Percentiles rank a stretch among this genome's conserved stretches.
These are phyloP conservation scores for Polymixis flavicincta DNA, from an alignment of 2,888 invertebrate genomes.

Conservation along the genomic window DNA sequence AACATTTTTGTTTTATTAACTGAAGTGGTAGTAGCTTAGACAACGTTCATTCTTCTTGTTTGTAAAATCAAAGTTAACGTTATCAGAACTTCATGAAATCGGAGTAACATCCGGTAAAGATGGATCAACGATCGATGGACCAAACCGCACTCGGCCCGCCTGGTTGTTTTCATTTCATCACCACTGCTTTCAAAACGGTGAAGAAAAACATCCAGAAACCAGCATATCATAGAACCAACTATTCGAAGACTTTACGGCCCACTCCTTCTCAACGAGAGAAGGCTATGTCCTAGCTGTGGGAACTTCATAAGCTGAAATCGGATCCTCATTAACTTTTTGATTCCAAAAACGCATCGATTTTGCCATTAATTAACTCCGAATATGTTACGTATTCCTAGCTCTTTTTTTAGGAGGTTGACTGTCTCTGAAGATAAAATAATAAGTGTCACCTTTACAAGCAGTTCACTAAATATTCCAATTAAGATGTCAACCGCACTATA, in stretches of 20 bases:
- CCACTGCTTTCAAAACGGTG: too few species aligned
- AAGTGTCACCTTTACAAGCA: not conserved
- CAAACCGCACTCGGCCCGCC: too few species aligned
- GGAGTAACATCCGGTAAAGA: not conserved
- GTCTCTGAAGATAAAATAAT: not conserved
- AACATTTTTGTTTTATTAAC: slow-evolving; percentile 9
- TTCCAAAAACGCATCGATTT: not conserved
- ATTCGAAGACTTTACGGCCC: too few species aligned
- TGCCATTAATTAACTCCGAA: not conserved
- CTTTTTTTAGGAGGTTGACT: not conserved
- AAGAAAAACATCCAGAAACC: too few species aligned
- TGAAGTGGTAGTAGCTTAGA: not conserved
- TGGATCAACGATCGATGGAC: too few species aligned
- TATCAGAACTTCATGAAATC: not conserved
- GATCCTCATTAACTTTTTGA: too few species aligned
- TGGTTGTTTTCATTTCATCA: too few species aligned
- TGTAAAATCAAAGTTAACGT: not conserved
- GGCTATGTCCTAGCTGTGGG: too few species aligned
- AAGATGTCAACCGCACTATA: not conserved
- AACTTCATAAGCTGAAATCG: too few species aligned
- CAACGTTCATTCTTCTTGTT: not conserved
- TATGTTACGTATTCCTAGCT: not conserved
- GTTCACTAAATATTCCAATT: not conserved
- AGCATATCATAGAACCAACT: too few species aligned
- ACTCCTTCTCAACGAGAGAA: too few species aligned